These are phyloP conservation scores for Mechanitis messenoides DNA, from an alignment of 2,888 invertebrate species.

Conservation along the genomic window DNA sequence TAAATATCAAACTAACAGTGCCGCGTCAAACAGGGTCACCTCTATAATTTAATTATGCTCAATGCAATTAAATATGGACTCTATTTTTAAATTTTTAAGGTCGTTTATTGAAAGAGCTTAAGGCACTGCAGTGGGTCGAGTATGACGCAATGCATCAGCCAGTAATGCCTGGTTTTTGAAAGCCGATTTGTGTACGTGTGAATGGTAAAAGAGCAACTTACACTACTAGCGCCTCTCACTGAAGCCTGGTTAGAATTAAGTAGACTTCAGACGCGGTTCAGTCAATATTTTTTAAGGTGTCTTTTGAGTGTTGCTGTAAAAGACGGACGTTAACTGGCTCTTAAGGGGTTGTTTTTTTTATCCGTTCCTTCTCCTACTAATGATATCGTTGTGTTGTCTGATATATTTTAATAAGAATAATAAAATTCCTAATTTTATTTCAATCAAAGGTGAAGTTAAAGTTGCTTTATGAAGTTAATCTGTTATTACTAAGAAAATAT, in stretches of 20 bases:
- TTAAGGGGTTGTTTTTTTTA: no score
- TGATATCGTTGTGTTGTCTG: no score
- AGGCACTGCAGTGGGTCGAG: conserved; percentile 36
- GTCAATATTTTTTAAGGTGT: not conserved
- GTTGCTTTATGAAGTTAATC: no score
- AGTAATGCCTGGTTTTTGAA: conserved; percentile 23
- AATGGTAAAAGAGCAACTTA: conserved; percentile 15
- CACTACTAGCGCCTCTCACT: conserved; percentile 4
- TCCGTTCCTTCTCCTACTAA: no score
- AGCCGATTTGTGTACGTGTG: conserved; percentile 24
- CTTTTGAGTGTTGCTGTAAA: no score
- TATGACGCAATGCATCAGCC: conserved; percentile 42
- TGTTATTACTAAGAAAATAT: no score
- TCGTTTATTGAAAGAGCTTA: conserved; percentile 29
- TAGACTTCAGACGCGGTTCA: not conserved
- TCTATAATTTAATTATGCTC: conserved; percentile 27
- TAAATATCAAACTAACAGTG: not conserved
- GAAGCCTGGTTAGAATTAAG: not conserved
- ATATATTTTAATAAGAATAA: no score
- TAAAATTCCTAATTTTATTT: no score
- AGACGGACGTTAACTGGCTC: no score
- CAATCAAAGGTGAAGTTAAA: no score
- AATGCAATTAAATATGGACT: conserved; percentile 29
- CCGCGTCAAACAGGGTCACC: conserved; percentile 17
- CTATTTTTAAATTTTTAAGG: conserved; percentile 28